Base-by-base conservation (phyloP, 2,113 vertebrate species). In the Rhodinocichla rosea region DNA sequence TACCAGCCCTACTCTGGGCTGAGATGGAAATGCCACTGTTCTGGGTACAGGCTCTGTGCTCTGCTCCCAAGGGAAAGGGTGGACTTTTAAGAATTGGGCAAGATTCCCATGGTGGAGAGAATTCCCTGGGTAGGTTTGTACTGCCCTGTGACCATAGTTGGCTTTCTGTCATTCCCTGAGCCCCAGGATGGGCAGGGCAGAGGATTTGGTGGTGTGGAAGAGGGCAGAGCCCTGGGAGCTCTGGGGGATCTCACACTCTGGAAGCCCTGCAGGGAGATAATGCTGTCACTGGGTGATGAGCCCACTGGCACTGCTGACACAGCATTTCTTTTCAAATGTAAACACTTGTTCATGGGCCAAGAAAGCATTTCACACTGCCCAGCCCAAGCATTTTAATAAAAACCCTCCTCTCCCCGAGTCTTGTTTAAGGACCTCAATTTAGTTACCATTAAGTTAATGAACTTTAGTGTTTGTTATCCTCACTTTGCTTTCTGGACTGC, bases 261-360 rank as follows among this genome's bases (percentile, higher is more conserved):
- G 69, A 67, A 75, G 65, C 65, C 75, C 65, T 90, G 42, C 82
- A 57, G 42, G 62, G 53, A 90, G 82, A 88, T 81, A 55, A 76
- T 42, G 82, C 82, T 94, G 92, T 23, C 76, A n/a, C 78, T 59
- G 94, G 85, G 75, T 0, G 39, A 91, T 86, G 93, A 94, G 92
- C 91, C 86, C 64, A 2, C 35, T 7, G 9, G 74, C 44, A 33
- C 57, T 73, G 95, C 95, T 97, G 93, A 91, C 71, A 63, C 90
- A 67, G 96, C 82, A 4, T 10, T 74, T 26, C 87, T 70, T 93
- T 95, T 94, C 90, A 90, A 81, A 90, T 75, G 68, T 74, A 94
- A 95, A 80, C 89, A 80, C 23, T 63, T 39, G 24, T 32, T 68
- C 76, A 4, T 27, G 47, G 33, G 32, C 85, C 90, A 75, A 32